These are phyloP conservation scores for Plagodis pulveraria DNA, from an alignment of 2,888 invertebrate genomes.

Conservation along the genomic window DNA sequence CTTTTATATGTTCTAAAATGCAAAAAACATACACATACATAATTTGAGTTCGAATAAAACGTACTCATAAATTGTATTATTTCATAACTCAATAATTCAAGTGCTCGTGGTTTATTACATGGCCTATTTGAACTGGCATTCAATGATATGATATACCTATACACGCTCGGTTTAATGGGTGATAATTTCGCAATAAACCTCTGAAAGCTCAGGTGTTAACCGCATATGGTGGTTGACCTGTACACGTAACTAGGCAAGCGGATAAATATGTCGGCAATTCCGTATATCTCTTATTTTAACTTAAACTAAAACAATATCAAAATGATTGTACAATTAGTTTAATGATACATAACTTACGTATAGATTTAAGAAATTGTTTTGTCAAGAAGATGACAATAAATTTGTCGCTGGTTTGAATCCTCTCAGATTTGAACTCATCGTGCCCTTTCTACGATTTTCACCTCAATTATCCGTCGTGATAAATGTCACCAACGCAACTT, in stretches of 20 bases:
- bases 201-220: constrained; percentile 38
- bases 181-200: constrained; percentile 32
- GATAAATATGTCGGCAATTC: constrained; percentile 15
- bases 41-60: too few species aligned
- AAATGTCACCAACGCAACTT: constrained; percentile 12
- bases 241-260: constrained; percentile 25
- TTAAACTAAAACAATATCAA: too few species aligned
- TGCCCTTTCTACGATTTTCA: neutral
- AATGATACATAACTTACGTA: too few species aligned
- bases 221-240: constrained; percentile 36
- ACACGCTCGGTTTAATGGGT: constrained; percentile 24
- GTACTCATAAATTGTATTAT: too few species aligned
- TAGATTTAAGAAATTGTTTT: too few species aligned
- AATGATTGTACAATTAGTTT: too few species aligned
- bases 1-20: too few species aligned
- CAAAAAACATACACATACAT: too few species aligned
- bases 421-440: too few species aligned
- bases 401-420: neutral
- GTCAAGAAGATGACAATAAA: neutral
- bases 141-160: constrained; percentile 26
- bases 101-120: constrained; percentile 7
- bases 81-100: neutral
- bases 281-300: neutral
- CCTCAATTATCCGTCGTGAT: neutral
- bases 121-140: constrained; percentile 16